Evolutionary conservation across 1,140 invertebrate species (phyloP).

Genomic region (Aphaenogaster floridana): DNA sequence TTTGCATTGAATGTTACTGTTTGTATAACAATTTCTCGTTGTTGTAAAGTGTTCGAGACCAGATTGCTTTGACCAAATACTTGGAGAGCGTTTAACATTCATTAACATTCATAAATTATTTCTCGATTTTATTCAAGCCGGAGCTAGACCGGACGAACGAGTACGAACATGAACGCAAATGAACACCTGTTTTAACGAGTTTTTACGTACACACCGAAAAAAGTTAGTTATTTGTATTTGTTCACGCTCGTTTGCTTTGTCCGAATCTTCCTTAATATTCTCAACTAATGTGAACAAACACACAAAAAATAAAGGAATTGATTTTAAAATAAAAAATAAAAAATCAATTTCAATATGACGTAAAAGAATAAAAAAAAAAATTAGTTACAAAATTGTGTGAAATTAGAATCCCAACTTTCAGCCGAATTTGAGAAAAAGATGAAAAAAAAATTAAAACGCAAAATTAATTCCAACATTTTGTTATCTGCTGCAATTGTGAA

Average conservation of each 20-base stretch:
- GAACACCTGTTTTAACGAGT: background rate
- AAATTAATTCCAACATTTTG: no score
- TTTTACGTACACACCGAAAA: background rate
- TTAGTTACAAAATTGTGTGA: no score
- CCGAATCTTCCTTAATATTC: background rate
- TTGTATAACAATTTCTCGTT: background rate
- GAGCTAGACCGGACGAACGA: background rate
- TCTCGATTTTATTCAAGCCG: background rate
- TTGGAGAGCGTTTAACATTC: background rate
- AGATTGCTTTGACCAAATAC: background rate
- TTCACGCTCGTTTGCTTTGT: background rate
- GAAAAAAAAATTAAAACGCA: no score
- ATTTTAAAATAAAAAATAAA: no score
- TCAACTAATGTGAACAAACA: background rate
- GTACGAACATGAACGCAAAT: background rate
- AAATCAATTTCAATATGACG: no score
- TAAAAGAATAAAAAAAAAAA: no score
- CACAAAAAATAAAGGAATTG: no score
- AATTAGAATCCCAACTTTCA: no score
- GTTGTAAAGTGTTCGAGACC: background rate
- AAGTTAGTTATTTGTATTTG: background rate
- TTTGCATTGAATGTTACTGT: background rate
- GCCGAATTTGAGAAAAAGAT: no score
- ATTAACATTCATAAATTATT: constrained; percentile 24
- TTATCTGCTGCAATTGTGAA: no score